A percentile compares a stretch with the other conserved stretches of the same genome.
Conservation (phyloP, 2,888 invertebrate species). For the Eueremaeus valkanovi region DNA sequence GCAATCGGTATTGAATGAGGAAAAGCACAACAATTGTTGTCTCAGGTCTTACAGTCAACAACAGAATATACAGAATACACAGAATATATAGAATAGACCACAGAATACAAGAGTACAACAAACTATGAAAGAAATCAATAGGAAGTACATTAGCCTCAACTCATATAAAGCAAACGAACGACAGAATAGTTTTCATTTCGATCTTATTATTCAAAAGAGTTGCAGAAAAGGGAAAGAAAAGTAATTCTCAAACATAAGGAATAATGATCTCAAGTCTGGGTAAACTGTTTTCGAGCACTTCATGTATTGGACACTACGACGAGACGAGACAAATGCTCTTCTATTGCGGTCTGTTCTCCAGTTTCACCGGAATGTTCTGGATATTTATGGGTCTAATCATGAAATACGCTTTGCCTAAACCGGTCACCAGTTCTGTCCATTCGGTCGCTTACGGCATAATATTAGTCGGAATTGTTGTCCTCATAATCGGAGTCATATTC, state of each 20-base stretch:
- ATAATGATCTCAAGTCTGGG: not conserved
- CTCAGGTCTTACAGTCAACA: too few species aligned
- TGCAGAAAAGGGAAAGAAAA: too few species aligned
- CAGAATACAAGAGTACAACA: slow-evolving; percentile 3
- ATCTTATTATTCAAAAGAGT: not conserved
- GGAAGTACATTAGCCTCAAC: slow-evolving; percentile 28
- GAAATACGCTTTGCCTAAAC: slow-evolving; percentile 4
- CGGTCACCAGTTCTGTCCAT: not conserved
- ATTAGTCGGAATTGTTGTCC: slow-evolving; percentile 9
- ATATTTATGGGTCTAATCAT: slow-evolving; percentile 20
- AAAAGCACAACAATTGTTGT: slow-evolving; percentile 1
- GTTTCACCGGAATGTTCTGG: slow-evolving; percentile 20
- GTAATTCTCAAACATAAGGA: too few species aligned
- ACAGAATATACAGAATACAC: too few species aligned
- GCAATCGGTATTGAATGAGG: not conserved
- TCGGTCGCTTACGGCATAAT: slow-evolving; percentile 22
- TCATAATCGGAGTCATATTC: not conserved
- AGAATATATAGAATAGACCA: not conserved
- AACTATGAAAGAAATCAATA: slow-evolving; percentile 27
- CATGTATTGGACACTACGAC: not conserved
- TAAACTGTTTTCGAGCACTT: not conserved
- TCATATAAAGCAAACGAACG: not conserved
- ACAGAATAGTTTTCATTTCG: not conserved
- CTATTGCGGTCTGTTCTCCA: slow-evolving; percentile 30
- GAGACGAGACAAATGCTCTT: slow-evolving; percentile 27